Conservation (phyloP, 2,797 vertebrate species). For the Passerculus sandwichensis region DNA sequence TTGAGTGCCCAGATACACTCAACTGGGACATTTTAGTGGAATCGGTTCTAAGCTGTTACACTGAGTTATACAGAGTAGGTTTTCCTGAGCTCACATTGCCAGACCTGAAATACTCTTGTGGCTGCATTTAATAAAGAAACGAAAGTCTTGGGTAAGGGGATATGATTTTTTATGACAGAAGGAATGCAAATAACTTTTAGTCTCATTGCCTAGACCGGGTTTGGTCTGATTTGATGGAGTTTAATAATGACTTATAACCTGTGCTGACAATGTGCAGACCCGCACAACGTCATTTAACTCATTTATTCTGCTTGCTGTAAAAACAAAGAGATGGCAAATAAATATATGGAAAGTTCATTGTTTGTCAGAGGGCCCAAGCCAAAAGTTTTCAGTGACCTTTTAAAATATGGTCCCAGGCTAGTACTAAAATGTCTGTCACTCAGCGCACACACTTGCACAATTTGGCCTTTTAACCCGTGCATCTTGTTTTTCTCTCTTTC, state of each 20-base stretch:
- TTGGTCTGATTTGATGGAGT: conserved; percentile 87
- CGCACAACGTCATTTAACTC: conserved; percentile 88
- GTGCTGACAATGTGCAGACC: conserved; percentile 95
- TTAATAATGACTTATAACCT: conserved; percentile 98
- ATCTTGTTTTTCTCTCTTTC: conserved; percentile 87
- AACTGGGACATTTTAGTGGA: conserved; percentile 82
- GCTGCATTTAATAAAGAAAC: conserved; percentile 86
- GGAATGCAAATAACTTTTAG: conserved; percentile 88
- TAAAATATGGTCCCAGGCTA: conserved; percentile 86
- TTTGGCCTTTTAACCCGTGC: conserved; percentile 83
- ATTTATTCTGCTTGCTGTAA: conserved; percentile 93
- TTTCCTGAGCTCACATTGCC: conserved; percentile 81
- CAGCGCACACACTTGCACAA: conserved; percentile 83
- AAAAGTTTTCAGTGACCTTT: conserved; percentile 88
- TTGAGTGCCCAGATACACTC: conserved; percentile 83
- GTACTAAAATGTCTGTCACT: conserved; percentile 91
- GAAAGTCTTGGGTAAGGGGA: conserved; percentile 85
- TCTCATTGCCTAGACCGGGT: conserved; percentile 81
- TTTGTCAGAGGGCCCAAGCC: conserved; percentile 84
- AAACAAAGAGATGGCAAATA: conserved; percentile 94
- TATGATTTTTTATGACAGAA: conserved; percentile 88
- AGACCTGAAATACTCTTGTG: conserved; percentile 85
- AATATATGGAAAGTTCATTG: conserved; percentile 89
- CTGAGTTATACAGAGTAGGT: conserved; percentile 79
- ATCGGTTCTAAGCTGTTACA: conserved; percentile 80